Base-by-base conservation (phyloP, 2,113 vertebrate species). In the Mustela nigripes region DNA sequence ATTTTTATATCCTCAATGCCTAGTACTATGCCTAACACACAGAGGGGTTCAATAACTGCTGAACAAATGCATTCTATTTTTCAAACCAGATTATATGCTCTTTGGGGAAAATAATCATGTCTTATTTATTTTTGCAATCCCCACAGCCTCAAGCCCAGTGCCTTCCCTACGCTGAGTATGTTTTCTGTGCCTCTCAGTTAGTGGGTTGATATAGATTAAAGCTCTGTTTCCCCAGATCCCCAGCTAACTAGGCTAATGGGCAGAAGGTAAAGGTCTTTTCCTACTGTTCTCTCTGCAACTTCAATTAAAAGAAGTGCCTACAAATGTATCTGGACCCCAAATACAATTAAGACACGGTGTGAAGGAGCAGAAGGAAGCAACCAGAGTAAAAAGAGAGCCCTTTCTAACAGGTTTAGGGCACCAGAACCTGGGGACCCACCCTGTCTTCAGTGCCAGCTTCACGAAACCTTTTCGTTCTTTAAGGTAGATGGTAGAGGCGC, bases 391-490 rank as follows among this genome's bases (percentile, higher is more conserved):
- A 39, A 89, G 19, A 2, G 28, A 62, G 16, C 8, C 9, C 4
- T n/a, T 26, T 91, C 45, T 89, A 62, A 81, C 36, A 97, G 11
- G 50, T 83, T 97, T 96, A 81, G 50, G 79, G 21, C 33, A 69
- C 26, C 31, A 79, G 39, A 95, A 94, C 31, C 9, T 78, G 79
- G 65, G 53, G 48, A 98, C 97, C 56, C 81, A 98, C 98, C 98
- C 98, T 88, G 98, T 98, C 90, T 95, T 45, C 82, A 98, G 96
- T n/a, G 98, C 98, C 78, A 98, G 63, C 90, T 92, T 98, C 87
- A 98, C 98, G 94, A 98, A 98, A 81, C 98, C 98, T 96, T 98
- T 98, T 45, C 92, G 97, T 1, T 95, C 79, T 65, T 96, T 98
- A 69, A 98, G 97, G 45, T 79, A n/a, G 65, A 98, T 1, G 7